Evolutionary conservation across 1,140 invertebrate species (phyloP).

Genomic region (Periplaneta americana): DNA sequence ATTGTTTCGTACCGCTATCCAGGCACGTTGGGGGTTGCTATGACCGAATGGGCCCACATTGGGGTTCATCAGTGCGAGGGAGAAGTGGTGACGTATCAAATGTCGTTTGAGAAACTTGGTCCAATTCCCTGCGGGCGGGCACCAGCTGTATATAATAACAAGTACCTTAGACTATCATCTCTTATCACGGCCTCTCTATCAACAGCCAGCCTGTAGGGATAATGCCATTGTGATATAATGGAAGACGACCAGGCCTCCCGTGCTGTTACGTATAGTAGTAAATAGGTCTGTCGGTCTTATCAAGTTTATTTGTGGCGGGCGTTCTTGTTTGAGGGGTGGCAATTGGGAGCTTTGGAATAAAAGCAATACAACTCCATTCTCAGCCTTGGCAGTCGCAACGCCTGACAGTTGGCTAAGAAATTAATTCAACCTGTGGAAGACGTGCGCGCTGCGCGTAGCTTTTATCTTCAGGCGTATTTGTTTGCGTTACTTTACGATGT

Average conservation of each 20-base stretch:
- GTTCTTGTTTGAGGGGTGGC: background rate
- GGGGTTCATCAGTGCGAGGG: background rate
- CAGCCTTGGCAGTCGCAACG: too few species aligned
- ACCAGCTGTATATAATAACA: background rate
- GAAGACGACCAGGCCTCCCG: background rate
- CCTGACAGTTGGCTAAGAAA: too few species aligned
- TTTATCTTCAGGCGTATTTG: too few species aligned
- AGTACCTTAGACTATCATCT: background rate
- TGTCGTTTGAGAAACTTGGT: background rate
- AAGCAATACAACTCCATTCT: background rate
- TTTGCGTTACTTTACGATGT: too few species aligned
- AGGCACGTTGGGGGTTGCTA: background rate
- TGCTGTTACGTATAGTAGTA: background rate
- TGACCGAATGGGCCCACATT: background rate
- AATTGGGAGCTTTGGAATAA: background rate
- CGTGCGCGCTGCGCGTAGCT: too few species aligned
- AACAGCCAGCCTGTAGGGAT: background rate
- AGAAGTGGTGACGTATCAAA: background rate
- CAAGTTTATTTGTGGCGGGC: background rate
- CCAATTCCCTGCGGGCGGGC: background rate
- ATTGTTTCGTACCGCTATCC: too few species aligned
- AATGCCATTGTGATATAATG: background rate
- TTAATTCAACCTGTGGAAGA: too few species aligned
- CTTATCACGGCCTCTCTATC: background rate
- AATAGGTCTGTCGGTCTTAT: background rate